Percentiles rank a stretch among this genome's conserved stretches.
phyloP scores from a whole-genome alignment of 2,113 vertebrate species.

The Pseudorhombus dupliciocellatus region DNA sequence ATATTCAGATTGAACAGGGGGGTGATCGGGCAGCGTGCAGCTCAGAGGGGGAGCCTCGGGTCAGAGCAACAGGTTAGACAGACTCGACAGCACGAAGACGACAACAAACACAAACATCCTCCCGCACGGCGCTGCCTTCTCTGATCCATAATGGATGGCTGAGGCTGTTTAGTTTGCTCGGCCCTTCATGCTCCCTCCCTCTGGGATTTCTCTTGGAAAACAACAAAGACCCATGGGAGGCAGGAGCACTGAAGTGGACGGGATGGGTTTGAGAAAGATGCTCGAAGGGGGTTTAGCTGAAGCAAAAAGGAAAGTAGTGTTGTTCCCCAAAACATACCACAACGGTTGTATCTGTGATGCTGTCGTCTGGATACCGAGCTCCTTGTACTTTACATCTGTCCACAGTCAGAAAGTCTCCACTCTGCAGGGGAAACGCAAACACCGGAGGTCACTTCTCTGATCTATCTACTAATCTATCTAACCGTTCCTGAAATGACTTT shows the following conservation, averaged over 20 bases:
- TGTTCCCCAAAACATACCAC: slow-evolving; percentile 68
- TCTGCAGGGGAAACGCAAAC: slow-evolving; percentile 53
- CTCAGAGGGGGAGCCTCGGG: slow-evolving; percentile 18
- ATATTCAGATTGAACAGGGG: slow-evolving; percentile 32
- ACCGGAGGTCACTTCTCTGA: not conserved
- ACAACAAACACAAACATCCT: slow-evolving; percentile 49
- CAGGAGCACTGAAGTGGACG: slow-evolving; percentile 37
- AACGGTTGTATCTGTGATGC: slow-evolving; percentile 58
- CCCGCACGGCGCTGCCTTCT: slow-evolving; percentile 26
- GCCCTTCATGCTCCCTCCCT: slow-evolving; percentile 14
- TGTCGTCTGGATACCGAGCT: slow-evolving; percentile 73
- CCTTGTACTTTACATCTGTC: slow-evolving; percentile 76
- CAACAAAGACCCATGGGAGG: slow-evolving; percentile 36
- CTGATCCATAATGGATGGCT: slow-evolving; percentile 66
- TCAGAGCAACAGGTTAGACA: slow-evolving; percentile 33
- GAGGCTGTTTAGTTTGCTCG: slow-evolving; percentile 41
- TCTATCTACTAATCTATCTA: not conserved
- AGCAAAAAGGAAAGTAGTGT: slow-evolving; percentile 1
- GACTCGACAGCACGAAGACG: slow-evolving; percentile 25
- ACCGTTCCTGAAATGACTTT: too few relatives aligned
- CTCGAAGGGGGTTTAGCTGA: slow-evolving; percentile 6
- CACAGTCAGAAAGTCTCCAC: slow-evolving; percentile 74
- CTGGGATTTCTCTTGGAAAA: slow-evolving; percentile 46
- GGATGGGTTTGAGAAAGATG: slow-evolving; percentile 21
- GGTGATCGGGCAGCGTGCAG: not conserved